These are phyloP conservation scores for Xanthostigma xanthostigma DNA, from an alignment of 2,888 invertebrate genomes.

Conservation along the genomic window DNA sequence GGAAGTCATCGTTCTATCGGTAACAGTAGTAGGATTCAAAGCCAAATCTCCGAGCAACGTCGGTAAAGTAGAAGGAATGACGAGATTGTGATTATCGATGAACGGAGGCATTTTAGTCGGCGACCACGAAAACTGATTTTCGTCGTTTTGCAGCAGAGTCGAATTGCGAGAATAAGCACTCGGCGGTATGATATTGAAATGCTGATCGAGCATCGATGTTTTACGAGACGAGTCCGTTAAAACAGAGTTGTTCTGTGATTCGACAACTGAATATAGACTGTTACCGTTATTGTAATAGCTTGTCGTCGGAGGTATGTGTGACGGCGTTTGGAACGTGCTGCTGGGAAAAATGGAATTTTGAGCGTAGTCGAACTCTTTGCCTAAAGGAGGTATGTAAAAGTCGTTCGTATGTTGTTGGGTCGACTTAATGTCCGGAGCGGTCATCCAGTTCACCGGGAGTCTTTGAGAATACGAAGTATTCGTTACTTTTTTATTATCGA, in stretches of 20 bases:
- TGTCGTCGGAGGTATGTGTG: no score
- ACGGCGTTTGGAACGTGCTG: neutral
- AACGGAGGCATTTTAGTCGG: conserved; percentile 33
- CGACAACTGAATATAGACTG: neutral
- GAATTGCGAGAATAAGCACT: neutral
- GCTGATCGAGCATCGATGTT: neutral
- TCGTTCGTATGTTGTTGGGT: conserved; percentile 18
- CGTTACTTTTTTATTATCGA: no score
- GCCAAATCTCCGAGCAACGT: conserved; percentile 46
- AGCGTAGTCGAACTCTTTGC: conserved; percentile 27
- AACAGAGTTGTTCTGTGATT: no score
- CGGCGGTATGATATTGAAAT: neutral
- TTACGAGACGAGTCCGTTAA: no score
- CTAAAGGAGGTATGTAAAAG: conserved; percentile 24
- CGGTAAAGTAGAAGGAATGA: conserved; percentile 37
- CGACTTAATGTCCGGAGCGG: conserved; percentile 34
- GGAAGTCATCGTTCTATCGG: neutral
- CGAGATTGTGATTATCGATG: conserved; percentile 27
- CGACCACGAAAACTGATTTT: conserved; percentile 40
- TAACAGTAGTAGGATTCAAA: conserved; percentile 16
- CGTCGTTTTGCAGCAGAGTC: conserved; percentile 16
- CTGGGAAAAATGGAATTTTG: conserved; percentile 17
- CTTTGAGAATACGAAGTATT: conserved; percentile 18
- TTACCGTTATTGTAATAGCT: neutral
- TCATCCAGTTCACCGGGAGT: conserved; percentile 46